phyloP scores from a whole-genome alignment of 2,113 vertebrate species.

The Sceloporus undulatus region DNA sequence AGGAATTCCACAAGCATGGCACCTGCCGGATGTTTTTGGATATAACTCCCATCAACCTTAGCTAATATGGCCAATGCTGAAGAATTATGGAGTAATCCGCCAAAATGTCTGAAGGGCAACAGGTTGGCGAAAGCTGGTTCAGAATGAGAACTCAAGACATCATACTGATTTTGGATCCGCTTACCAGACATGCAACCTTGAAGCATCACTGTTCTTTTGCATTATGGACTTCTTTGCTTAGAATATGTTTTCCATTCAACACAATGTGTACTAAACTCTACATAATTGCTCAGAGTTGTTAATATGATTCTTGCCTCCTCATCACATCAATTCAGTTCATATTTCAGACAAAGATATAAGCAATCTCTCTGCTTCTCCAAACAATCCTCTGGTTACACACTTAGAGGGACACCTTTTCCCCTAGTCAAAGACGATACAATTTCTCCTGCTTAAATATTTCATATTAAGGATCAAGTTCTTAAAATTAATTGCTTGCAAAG shows the following conservation, averaged over 20 bases:
- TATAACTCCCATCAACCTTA: too few species aligned
- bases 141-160: background rate
- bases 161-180: background rate
- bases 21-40: too few species aligned
- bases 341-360: conserved; percentile 20
- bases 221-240: conserved; percentile 43
- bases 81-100: background rate
- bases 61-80: too few species aligned
- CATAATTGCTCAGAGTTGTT: conserved; percentile 56
- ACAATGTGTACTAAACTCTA: conserved; percentile 47
- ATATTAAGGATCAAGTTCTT: conserved; percentile 34
- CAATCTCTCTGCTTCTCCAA: conserved; percentile 6
- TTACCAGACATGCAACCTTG: background rate
- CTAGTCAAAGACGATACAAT: conserved; percentile 44
- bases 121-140: background rate
- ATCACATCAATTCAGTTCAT: conserved; percentile 11
- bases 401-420: background rate
- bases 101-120: background rate
- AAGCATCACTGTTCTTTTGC: background rate
- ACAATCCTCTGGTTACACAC: conserved; percentile 3
- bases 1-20: too few species aligned
- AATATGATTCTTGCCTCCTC: conserved; percentile 27
- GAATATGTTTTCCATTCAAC: conserved; percentile 47
- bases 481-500: conserved; percentile 57
- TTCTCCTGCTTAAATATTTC: conserved; percentile 44